A percentile compares a stretch with the other conserved stretches of the same genome.
Conservation (phyloP, 2,888 invertebrate genomes). For the Camptogramma bilineatum region DNA sequence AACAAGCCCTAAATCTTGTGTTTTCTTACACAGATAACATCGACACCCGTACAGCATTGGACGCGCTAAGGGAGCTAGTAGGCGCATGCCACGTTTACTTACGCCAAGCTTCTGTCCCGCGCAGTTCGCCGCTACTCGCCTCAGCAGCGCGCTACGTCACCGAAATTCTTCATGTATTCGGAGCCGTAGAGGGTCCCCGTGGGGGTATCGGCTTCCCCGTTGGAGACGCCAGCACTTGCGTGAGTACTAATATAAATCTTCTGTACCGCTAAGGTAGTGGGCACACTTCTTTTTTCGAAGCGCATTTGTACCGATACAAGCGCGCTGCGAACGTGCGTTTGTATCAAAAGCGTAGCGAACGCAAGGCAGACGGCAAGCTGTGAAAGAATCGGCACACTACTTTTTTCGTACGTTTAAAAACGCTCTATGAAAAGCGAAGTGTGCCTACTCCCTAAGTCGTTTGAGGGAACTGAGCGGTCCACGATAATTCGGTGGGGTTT, state of each 20-base stretch:
- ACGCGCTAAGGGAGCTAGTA: constrained; percentile 94
- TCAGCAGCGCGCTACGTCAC: constrained; percentile 95
- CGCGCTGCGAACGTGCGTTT: too few species aligned
- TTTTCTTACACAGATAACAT: constrained; percentile 89
- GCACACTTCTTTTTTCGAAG: too few species aligned
- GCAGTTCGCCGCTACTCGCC: constrained; percentile 88
- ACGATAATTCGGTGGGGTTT: too few species aligned
- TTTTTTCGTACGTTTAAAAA: too few species aligned
- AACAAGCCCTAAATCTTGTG: background rate
- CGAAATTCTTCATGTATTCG: constrained; percentile 91
- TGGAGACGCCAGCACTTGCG: constrained; percentile 72
- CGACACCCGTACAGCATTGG: constrained; percentile 95
- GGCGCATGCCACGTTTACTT: constrained; percentile 94
- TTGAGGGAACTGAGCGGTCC: too few species aligned
- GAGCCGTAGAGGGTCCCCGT: constrained; percentile 88
- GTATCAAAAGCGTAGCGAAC: too few species aligned
- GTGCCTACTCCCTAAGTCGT: too few species aligned
- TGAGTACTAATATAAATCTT: constrained; percentile 67
- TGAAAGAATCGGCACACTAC: too few species aligned
- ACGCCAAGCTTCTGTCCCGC: constrained; percentile 78
- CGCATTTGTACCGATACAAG: too few species aligned
- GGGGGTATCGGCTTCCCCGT: constrained; percentile 91
- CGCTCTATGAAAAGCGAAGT: too few species aligned
- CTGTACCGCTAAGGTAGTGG: background rate
- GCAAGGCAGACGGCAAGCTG: too few species aligned